These are phyloP conservation scores for Hoplias malabaricus DNA, from an alignment of 2,113 vertebrate genomes.

Conservation along the genomic window DNA sequence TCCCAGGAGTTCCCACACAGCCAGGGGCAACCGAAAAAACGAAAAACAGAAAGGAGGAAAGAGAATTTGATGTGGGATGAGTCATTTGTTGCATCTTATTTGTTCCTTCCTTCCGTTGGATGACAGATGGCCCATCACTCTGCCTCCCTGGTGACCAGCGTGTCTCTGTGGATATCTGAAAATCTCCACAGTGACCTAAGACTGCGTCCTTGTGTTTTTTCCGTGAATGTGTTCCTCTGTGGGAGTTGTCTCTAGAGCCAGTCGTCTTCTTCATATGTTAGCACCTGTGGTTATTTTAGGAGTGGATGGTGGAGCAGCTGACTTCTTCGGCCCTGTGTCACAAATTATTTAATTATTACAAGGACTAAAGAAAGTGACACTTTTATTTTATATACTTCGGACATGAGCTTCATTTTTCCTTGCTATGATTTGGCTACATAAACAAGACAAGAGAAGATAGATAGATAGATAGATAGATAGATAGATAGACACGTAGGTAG, in stretches of 20 bases:
- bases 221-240: neutral
- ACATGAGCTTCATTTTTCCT: too few species aligned
- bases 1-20: constrained; percentile 1
- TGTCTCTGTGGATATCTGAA: neutral
- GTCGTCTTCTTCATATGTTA: neutral
- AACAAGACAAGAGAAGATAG: too few species aligned
- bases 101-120: neutral
- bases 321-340: too few species aligned
- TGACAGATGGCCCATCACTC: neutral
- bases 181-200: neutral
- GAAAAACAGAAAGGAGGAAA: neutral
- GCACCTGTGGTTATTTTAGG: neutral
- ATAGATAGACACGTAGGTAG: too few species aligned
- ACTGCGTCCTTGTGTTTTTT: neutral
- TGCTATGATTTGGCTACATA: too few species aligned
- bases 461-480: too few species aligned
- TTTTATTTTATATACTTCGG: too few species aligned
- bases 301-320: neutral
- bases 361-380: too few species aligned
- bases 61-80: neutral
- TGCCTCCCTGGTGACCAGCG: neutral
- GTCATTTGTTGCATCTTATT: neutral
- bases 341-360: too few species aligned
- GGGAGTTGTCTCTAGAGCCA: neutral
- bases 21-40: neutral